phyloP scores from a whole-genome alignment of 2,113 vertebrate genomes.

The Phylloscopus whistleri region DNA sequence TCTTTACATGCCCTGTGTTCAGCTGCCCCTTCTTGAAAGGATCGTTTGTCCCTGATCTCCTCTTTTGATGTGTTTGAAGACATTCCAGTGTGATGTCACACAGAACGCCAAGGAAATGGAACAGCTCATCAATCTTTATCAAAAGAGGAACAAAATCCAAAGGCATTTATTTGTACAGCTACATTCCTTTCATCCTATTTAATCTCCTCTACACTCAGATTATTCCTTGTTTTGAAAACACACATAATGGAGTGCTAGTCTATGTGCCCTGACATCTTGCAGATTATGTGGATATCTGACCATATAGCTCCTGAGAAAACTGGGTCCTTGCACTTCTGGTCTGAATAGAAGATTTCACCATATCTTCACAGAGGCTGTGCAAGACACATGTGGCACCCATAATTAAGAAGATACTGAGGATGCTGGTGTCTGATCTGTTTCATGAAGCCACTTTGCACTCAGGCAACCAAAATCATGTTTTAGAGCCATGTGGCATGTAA shows the following conservation, averaged over 20 bases:
- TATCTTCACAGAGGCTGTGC: background rate
- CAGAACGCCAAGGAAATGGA: background rate
- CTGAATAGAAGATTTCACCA: background rate
- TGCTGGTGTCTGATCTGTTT: background rate
- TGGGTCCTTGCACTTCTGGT: background rate
- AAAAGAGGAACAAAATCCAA: background rate
- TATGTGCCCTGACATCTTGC: background rate
- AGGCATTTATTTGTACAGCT: background rate
- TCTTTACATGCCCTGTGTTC: background rate
- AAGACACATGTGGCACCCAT: background rate
- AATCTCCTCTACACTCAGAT: background rate
- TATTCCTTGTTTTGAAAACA: background rate
- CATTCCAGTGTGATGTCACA: background rate
- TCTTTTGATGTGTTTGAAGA: background rate
- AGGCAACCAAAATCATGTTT: background rate
- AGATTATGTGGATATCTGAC: background rate
- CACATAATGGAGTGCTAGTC: background rate
- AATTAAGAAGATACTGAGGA: background rate
- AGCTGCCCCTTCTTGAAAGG: background rate
- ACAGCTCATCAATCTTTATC: background rate
- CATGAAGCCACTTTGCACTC: background rate
- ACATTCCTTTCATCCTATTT: background rate
- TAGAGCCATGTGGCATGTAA: background rate
- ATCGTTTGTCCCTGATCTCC: background rate
- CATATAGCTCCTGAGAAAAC: background rate